These are phyloP conservation scores for Pelvicachromis taeniatus DNA, from an alignment of 2,113 vertebrate genomes.

Conservation along the genomic window DNA sequence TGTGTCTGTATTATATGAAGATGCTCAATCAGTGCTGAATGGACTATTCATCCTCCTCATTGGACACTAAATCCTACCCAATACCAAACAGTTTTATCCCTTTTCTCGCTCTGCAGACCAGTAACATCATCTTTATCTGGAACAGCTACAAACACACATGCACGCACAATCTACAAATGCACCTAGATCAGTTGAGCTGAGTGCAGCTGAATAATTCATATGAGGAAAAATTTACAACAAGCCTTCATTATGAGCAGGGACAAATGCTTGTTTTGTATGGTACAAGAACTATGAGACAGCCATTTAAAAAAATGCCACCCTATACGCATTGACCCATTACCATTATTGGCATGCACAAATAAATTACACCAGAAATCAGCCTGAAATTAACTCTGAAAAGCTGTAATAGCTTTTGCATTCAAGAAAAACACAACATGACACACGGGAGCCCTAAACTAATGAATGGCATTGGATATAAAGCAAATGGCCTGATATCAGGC, in stretches of 20 bases:
- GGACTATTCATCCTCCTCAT: constrained; percentile 55
- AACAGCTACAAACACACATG: constrained; percentile 33
- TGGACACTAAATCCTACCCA: constrained; percentile 55
- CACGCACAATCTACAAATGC: constrained; percentile 25
- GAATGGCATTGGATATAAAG: background rate
- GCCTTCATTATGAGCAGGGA: constrained; percentile 18
- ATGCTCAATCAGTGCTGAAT: constrained; percentile 52
- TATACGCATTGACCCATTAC: constrained; percentile 27
- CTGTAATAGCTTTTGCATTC: constrained; percentile 1
- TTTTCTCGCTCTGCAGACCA: constrained; percentile 30
- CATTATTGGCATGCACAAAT: constrained; percentile 18
- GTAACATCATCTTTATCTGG: constrained; percentile 34
- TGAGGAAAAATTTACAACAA: constrained; percentile 24
- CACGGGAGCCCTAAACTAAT: background rate
- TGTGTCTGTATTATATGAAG: constrained; percentile 11
- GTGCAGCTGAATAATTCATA: constrained; percentile 62
- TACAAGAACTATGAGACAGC: background rate
- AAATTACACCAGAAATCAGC: constrained; percentile 11
- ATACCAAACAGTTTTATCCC: constrained; percentile 58
- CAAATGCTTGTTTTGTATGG: constrained; percentile 22
- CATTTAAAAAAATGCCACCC: constrained; percentile 14
- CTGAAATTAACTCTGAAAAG: constrained; percentile 6
- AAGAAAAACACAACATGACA: background rate
- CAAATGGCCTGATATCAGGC: background rate
- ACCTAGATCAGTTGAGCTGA: constrained; percentile 41